Conservation (phyloP, 53 echinoderm and acorn worm species). For the Stichopus horrens region DNA sequence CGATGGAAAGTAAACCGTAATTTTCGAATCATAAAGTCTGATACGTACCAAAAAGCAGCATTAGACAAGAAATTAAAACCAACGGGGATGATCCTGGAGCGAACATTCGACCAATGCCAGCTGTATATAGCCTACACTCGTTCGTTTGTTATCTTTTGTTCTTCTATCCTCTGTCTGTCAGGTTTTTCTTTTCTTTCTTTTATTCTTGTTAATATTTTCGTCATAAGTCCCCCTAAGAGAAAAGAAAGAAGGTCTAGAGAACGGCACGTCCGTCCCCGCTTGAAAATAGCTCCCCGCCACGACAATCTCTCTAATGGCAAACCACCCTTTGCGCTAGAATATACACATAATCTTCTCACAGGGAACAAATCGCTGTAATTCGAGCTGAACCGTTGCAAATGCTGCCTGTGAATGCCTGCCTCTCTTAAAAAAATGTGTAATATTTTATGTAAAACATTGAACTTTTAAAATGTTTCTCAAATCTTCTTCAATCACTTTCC, state of each 20-base stretch:
- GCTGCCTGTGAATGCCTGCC: background rate
- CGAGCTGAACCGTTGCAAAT: background rate
- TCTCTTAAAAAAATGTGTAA: slow-evolving; percentile 19
- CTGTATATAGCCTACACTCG: background rate
- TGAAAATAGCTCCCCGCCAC: slow-evolving; percentile 8
- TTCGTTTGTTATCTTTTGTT: no score
- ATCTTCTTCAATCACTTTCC: background rate
- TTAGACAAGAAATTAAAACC: background rate
- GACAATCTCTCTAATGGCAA: background rate
- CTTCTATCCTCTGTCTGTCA: background rate
- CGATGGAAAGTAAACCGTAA: slow-evolving; percentile 19
- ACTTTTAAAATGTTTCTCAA: slow-evolving; percentile 25
- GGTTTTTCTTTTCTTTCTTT: background rate
- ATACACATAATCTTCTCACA: background rate
- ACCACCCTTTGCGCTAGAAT: background rate
- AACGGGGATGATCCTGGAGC: background rate
- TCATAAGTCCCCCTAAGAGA: background rate
- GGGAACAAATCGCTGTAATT: background rate
- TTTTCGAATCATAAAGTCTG: slow-evolving; percentile 24
- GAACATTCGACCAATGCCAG: background rate
- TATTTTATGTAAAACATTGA: slow-evolving; percentile 40
- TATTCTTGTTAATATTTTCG: background rate
- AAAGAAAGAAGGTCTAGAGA: no score
- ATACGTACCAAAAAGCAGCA: background rate
- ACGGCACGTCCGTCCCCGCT: background rate